Conservation (phyloP, 2,113 vertebrate species). For the Bucco capensis region DNA sequence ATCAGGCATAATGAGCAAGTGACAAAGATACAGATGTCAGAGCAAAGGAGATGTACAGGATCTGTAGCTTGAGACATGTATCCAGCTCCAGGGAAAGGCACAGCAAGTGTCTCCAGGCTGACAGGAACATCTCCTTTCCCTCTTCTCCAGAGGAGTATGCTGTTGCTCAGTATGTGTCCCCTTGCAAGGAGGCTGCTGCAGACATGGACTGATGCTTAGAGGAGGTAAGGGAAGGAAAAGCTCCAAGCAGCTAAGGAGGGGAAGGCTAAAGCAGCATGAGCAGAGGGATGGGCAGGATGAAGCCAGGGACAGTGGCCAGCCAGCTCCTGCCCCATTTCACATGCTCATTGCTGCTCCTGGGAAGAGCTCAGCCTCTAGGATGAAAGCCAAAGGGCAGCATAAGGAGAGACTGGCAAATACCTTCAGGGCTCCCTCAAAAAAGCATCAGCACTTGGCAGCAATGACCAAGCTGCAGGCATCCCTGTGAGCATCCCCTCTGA, state of each 20-base stretch:
- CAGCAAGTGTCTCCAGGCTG: background rate
- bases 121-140: background rate
- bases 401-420: background rate
- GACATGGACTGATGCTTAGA: background rate
- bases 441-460: rapidly evolving
- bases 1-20: background rate
- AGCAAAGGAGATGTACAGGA: background rate
- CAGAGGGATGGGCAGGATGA: background rate
- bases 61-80: background rate
- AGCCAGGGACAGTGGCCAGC: background rate
- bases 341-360: background rate
- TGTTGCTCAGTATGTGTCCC: slow-evolving; percentile 55
- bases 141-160: slow-evolving; percentile 66
- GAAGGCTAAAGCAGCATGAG: background rate
- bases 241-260: background rate
- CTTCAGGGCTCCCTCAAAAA: background rate
- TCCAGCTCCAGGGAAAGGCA: background rate
- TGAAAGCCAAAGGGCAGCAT: background rate
- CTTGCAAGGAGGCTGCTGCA: slow-evolving; percentile 27
- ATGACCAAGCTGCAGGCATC: background rate
- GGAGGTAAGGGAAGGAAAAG: slow-evolving; percentile 7
- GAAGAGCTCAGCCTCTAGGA: background rate
- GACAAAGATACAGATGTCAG: background rate
- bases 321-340: background rate
- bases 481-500: background rate